Evolutionary conservation across 2,797 vertebrate genomes (phyloP), one percentile per base, ranked within the genome.

Genomic region (Chromis chromis): DNA sequence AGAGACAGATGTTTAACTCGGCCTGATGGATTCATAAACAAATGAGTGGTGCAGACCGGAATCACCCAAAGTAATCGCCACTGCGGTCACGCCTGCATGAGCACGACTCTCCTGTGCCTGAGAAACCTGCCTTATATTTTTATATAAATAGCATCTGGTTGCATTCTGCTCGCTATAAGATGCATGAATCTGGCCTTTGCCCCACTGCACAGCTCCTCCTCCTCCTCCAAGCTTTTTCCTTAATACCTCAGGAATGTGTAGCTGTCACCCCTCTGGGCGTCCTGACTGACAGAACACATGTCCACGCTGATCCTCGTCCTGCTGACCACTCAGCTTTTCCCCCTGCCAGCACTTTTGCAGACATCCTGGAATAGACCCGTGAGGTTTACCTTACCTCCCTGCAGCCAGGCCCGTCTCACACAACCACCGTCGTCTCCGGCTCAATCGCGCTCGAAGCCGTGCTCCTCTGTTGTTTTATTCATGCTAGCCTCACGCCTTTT

Each of bases 201-300:
- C 31, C 31, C 22, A 24, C 33, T 48, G 0, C 16, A 17, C 31
- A n/a, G 44, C 56, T 3, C 54, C 50, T 62, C 74, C 59, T 62
- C 74, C 59, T 55, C 50, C 28, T 3, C 17, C 27, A 33, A 25
- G 50, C 50, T 3, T 56, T 46, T 71, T 57, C 58, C 61, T 65
- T 49, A 48, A 68, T 84, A 68, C 81, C 28, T 70, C 53, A 31
- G 62, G 73, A 74, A 75, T 72, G 74, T 71, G 75, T 63, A 56
- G 52, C 50, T 65, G 40, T 81, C 82, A 48, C 71, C 59, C 46
- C 61, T 78, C 58, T 39, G 79, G 82, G 74, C 36, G 4, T 54
- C 57, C 3, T 86, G 86, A 91, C 68, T 91, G 90, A 92, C 90
- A 84, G 81, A 76, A 88, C 91, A 92, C 79, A 89, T 92, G 92